Evolutionary conservation across 1,140 invertebrate species (phyloP).

Genomic region (Hyles euphorbiae): DNA sequence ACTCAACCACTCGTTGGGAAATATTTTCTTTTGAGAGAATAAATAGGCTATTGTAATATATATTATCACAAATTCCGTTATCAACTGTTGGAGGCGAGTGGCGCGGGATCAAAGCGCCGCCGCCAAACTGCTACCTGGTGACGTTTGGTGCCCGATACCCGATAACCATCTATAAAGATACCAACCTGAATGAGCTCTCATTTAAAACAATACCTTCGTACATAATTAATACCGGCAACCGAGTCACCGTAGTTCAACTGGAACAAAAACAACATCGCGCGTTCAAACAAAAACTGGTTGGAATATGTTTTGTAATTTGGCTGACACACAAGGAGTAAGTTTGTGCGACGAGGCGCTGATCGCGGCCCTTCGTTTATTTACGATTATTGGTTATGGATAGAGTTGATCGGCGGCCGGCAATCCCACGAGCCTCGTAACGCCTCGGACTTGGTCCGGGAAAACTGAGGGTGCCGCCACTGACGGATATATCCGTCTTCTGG

Average conservation of each 20-base stretch:
- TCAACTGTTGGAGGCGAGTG: no score
- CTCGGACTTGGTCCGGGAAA: conserved; percentile 44
- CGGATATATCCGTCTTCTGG: conserved; percentile 67
- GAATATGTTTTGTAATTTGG: conserved; percentile 33
- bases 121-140: no score
- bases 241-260: no score
- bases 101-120: no score
- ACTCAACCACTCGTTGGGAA: conserved; percentile 48
- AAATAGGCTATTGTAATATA: conserved; percentile 3
- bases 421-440: conserved; percentile 69
- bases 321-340: conserved; percentile 15
- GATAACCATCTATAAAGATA: no score
- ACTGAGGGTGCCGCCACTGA: conserved; percentile 44
- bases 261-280: no score
- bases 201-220: no score
- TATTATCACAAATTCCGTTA: no score
- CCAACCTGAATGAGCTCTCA: no score
- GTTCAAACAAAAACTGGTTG: no score
- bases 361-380: conserved; percentile 56
- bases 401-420: conserved; percentile 51
- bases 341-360: conserved; percentile 10
- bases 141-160: no score
- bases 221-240: no score
- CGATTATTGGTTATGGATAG: conserved; percentile 71
- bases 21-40: conserved; percentile 46